phyloP scores from a whole-genome alignment of 2,113 vertebrate genomes.

The Mola mola region DNA sequence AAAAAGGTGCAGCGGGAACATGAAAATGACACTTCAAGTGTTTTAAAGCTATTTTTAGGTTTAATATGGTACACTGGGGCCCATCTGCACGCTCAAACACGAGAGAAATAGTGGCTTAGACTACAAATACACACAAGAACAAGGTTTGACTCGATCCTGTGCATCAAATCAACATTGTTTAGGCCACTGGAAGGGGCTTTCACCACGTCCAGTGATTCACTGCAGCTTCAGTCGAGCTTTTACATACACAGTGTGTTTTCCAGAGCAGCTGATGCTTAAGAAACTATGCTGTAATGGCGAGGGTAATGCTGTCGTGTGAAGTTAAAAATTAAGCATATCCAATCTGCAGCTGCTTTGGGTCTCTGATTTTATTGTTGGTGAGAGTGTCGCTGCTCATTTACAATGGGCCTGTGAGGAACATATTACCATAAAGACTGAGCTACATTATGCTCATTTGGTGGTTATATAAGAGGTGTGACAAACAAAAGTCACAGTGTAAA shows the following conservation, averaged over 20 bases:
- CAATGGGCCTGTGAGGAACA: background rate
- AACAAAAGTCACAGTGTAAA: background rate
- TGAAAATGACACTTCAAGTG: background rate
- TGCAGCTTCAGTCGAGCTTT: constrained; percentile 32
- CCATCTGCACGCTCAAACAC: background rate
- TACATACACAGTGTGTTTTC: constrained; percentile 42
- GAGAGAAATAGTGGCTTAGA: constrained; percentile 33
- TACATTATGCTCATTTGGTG: background rate
- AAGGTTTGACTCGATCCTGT: constrained; percentile 32
- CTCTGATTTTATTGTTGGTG: background rate
- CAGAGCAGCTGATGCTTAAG: constrained; percentile 54
- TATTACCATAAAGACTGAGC: background rate
- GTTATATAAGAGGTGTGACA: background rate
- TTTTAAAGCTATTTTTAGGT: constrained; percentile 1
- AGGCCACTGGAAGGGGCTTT: constrained; percentile 25
- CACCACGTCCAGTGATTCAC: constrained; percentile 33
- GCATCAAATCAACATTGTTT: constrained; percentile 12
- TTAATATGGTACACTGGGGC: background rate
- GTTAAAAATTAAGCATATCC: too few species aligned
- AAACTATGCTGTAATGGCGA: too few species aligned
- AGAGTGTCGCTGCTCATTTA: background rate
- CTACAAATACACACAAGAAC: background rate
- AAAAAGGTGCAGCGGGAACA: background rate
- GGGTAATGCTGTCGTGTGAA: constrained; percentile 31
- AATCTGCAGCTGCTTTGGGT: too few species aligned